Conservation (phyloP, 2,797 vertebrate species). For the Meriones psammophilus region DNA sequence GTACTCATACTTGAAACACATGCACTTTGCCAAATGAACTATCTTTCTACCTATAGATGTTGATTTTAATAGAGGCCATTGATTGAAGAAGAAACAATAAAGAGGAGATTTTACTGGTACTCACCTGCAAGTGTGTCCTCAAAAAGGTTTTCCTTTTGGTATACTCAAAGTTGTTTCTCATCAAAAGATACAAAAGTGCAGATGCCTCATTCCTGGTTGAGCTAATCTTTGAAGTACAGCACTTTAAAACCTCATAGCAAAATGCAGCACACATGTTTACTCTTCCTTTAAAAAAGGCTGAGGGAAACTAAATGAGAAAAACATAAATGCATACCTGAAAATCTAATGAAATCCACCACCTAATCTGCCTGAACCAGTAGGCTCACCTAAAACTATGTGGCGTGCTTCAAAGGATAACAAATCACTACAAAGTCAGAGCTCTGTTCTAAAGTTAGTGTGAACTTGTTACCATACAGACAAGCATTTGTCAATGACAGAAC, state of each 20-base stretch:
- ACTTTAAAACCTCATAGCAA: conserved; percentile 98
- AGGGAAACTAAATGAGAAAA: conserved; percentile 92
- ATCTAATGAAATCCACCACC: background rate
- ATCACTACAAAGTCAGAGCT: background rate
- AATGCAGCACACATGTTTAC: conserved; percentile 96
- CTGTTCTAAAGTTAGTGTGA: background rate
- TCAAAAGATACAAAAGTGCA: conserved; percentile 96
- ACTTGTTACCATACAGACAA: conserved; percentile 5
- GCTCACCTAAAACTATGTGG: background rate
- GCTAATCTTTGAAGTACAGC: conserved; percentile 96
- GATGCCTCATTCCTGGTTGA: conserved; percentile 95
- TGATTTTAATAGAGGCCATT: conserved; percentile 19
- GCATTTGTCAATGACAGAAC: background rate
- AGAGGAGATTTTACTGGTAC: conserved; percentile 64
- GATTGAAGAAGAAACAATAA: background rate
- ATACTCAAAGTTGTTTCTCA: conserved; percentile 98
- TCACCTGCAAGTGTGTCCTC: conserved; percentile 97
- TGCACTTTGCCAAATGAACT: background rate
- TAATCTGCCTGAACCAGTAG: too few relatives aligned
- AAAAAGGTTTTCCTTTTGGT: conserved; percentile 97
- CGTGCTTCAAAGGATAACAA: conserved; percentile 4
- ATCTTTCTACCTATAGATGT: background rate
- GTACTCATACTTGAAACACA: background rate
- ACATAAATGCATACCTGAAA: conserved; percentile 49
- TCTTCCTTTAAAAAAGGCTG: conserved; percentile 96